phyloP scores from a whole-genome alignment of 1,140 invertebrate species.

The Hesperophylax magnus region DNA sequence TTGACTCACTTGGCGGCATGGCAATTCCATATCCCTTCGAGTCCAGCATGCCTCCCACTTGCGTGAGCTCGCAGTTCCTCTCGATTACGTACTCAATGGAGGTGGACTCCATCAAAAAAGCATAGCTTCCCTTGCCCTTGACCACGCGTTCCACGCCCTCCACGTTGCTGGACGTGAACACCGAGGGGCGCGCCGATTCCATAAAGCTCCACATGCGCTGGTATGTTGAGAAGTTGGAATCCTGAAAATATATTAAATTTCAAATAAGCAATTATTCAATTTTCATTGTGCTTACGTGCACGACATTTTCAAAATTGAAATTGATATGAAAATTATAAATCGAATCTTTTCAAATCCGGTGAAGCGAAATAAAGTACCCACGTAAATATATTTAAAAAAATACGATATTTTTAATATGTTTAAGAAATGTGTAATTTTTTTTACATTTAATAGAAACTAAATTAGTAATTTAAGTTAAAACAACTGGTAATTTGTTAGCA shows the following conservation, averaged over 20 bases:
- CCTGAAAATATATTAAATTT: constrained; percentile 69
- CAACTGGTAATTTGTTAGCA: no score
- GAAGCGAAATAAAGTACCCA: no score
- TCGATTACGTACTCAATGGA: constrained; percentile 94
- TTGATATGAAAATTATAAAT: no score
- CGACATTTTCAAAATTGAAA: no score
- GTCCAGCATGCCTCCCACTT: constrained; percentile 91
- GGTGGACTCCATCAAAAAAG: constrained; percentile 95
- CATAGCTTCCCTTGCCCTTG: constrained; percentile 88
- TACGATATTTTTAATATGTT: no score
- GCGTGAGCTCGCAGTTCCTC: constrained; percentile 90
- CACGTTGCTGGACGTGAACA: constrained; percentile 87
- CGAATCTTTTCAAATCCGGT: no score
- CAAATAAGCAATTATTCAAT: no score
- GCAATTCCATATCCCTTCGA: constrained; percentile 95
- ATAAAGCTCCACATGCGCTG: constrained; percentile 95
- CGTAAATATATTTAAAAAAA: no score
- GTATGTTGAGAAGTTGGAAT: constrained; percentile 93
- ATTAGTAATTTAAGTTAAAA: no score
- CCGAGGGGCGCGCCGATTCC: constrained; percentile 87
- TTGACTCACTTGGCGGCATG: constrained; percentile 87
- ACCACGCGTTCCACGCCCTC: constrained; percentile 90
- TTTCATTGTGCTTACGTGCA: no score
- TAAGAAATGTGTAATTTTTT: no score
- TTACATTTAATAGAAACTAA: no score